Evolutionary conservation across 1,140 invertebrate species (phyloP).

Genomic region (Drosophila bipectinata): DNA sequence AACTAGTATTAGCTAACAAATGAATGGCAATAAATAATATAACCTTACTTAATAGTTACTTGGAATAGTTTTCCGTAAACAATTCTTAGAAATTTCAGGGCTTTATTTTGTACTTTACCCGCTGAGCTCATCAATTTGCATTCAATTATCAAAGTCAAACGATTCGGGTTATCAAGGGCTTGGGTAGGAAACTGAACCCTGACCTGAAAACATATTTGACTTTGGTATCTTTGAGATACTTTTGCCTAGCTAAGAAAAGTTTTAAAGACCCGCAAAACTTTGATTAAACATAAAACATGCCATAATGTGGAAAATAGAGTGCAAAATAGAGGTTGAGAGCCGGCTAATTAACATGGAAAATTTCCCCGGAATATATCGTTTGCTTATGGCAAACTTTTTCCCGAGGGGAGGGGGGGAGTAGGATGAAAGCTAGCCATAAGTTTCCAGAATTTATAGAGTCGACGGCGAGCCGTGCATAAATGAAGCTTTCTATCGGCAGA

Average conservation of each 20-base stretch:
- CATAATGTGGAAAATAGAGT: constrained; percentile 4
- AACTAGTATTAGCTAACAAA: neutral
- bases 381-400: constrained; percentile 29
- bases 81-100: constrained; percentile 15
- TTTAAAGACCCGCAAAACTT: constrained; percentile 50
- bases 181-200: constrained; percentile 6
- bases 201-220: constrained; percentile 4
- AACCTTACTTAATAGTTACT: constrained; percentile 12
- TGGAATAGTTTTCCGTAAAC: constrained; percentile 6
- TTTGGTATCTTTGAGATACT: constrained; percentile 22
- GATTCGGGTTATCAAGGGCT: constrained; percentile 9
- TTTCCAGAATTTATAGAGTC: constrained; percentile 53
- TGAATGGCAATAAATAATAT: neutral
- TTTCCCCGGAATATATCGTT: constrained; percentile 32
- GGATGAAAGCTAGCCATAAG: constrained; percentile 31
- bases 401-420: neutral
- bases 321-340: constrained; percentile 6
- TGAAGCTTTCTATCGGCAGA: constrained; percentile 49
- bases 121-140: constrained; percentile 7
- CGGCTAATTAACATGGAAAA: constrained; percentile 58
- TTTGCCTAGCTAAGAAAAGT: constrained; percentile 26
- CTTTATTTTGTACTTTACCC: neutral
- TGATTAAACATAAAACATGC: constrained; percentile 25
- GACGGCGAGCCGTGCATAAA: constrained; percentile 36
- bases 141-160: neutral